phyloP scores from a whole-genome alignment of 1,140 invertebrate genomes.

The Drosophila cardini region DNA sequence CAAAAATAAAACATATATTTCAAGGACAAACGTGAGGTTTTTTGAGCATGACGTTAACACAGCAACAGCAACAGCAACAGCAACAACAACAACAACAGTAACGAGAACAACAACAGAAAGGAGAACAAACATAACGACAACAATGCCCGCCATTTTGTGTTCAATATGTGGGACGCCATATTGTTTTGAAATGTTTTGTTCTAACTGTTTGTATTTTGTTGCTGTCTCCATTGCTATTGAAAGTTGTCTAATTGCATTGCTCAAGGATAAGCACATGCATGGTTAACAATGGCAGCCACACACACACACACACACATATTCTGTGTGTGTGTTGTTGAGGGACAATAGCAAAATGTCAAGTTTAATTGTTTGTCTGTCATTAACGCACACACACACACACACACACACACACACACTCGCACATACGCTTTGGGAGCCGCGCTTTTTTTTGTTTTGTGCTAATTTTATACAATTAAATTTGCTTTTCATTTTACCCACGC shows the following conservation, averaged over 20 bases:
- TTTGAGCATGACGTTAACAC: background rate
- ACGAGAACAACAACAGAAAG: conserved; percentile 23
- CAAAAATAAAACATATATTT: conserved; percentile 23
- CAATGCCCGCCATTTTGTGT: conserved; percentile 33
- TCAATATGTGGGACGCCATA: conserved; percentile 40
- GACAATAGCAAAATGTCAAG: conserved; percentile 77
- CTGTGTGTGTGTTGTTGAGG: conserved; percentile 5
- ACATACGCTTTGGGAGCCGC: conserved; percentile 31
- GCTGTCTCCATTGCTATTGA: conserved; percentile 46
- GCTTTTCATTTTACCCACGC: conserved; percentile 54
- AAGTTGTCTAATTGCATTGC: conserved; percentile 69
- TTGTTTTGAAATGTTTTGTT: conserved; percentile 32
- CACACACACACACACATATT: too few species aligned
- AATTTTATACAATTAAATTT: conserved; percentile 80
- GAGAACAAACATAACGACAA: background rate
- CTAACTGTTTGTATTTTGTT: conserved; percentile 20
- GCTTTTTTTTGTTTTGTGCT: conserved; percentile 47
- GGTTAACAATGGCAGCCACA: conserved; percentile 48
- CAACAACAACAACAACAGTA: conserved; percentile 5
- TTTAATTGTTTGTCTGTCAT: conserved; percentile 82
- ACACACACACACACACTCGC: conserved; percentile 15
- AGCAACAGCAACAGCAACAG: background rate
- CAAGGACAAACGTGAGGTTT: conserved; percentile 16
- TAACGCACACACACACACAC: conserved; percentile 50
- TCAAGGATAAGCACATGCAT: conserved; percentile 65